These are phyloP conservation scores for Nezara viridula DNA, from an alignment of 2,888 invertebrate species.

Conservation along the genomic window DNA sequence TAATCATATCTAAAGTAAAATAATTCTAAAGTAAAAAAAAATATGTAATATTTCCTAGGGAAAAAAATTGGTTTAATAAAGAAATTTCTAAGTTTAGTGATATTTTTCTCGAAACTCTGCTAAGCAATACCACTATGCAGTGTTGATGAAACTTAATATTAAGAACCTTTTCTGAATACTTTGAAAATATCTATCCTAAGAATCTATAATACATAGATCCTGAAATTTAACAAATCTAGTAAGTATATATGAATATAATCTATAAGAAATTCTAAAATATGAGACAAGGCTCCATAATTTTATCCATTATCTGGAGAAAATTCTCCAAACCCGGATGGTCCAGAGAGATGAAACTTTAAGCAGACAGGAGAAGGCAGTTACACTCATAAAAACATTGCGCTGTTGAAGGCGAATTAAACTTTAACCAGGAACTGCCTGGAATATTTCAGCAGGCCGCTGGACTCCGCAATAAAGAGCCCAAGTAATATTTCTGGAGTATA, in stretches of 20 bases:
- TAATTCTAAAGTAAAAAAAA: too few species aligned
- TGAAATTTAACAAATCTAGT: too few species aligned
- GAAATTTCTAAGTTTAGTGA: too few species aligned
- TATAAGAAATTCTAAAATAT: not conserved
- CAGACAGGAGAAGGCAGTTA: not conserved
- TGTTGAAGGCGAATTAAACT: conserved; percentile 44
- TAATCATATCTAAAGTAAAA: too few species aligned
- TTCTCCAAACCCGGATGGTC: not conserved
- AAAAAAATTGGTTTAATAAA: too few species aligned
- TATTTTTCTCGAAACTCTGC: too few species aligned
- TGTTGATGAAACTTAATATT: too few species aligned
- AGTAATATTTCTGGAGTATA: not conserved
- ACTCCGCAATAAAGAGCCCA: not conserved
- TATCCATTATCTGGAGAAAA: not conserved
- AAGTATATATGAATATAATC: not conserved
- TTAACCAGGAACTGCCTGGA: not conserved
- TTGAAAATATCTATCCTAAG: too few species aligned
- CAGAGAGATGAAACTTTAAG: conserved; percentile 21
- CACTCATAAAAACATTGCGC: conserved; percentile 46
- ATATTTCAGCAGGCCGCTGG: not conserved
- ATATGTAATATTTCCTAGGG: too few species aligned
- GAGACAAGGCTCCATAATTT: not conserved
- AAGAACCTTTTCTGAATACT: too few species aligned
- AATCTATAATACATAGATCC: too few species aligned
- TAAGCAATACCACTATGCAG: too few species aligned